Evolutionary conservation across 2,888 invertebrate species (phyloP).

Genomic region (Drosophila rubida): DNA sequence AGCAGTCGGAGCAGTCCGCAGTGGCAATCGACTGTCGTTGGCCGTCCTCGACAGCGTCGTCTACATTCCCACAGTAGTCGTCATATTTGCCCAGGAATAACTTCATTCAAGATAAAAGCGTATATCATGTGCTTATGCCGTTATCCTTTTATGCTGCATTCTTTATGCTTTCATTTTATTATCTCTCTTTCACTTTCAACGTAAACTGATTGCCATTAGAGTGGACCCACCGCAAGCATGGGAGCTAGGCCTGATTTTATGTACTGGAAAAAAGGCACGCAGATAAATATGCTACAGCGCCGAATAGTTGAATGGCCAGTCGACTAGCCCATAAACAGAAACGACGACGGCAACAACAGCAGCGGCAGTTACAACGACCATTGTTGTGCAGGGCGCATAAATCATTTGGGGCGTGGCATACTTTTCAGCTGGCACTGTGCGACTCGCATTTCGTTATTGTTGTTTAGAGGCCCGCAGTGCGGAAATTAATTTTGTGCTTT

Average conservation of each 20-base stretch:
- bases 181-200: slow-evolving; percentile 51
- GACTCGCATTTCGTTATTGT: slow-evolving; percentile 15
- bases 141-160: slow-evolving; percentile 67
- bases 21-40: slow-evolving; percentile 1
- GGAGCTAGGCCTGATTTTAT: slow-evolving; percentile 47
- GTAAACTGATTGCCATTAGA: slow-evolving; percentile 45
- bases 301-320: slow-evolving; percentile 29
- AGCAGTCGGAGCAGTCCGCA: background rate
- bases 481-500: slow-evolving; percentile 79
- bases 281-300: slow-evolving; percentile 16
- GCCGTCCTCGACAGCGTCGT: background rate
- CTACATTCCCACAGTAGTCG: slow-evolving; percentile 32
- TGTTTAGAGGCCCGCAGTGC: slow-evolving; percentile 56
- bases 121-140: slow-evolving; percentile 58
- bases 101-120: slow-evolving; percentile 55
- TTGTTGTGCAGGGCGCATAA: slow-evolving; percentile 31
- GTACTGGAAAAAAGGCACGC: slow-evolving; percentile 53
- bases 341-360: background rate
- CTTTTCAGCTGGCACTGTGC: slow-evolving; percentile 35
- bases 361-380: background rate
- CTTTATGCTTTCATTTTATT: slow-evolving; percentile 64
- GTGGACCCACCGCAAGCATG: slow-evolving; percentile 17
- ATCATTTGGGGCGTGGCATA: slow-evolving; percentile 39
- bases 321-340: slow-evolving; percentile 2
- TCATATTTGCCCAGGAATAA: slow-evolving; percentile 47